Evolutionary conservation across 2,113 vertebrate species (phyloP).

Genomic region (Thomomys bottae): DNA sequence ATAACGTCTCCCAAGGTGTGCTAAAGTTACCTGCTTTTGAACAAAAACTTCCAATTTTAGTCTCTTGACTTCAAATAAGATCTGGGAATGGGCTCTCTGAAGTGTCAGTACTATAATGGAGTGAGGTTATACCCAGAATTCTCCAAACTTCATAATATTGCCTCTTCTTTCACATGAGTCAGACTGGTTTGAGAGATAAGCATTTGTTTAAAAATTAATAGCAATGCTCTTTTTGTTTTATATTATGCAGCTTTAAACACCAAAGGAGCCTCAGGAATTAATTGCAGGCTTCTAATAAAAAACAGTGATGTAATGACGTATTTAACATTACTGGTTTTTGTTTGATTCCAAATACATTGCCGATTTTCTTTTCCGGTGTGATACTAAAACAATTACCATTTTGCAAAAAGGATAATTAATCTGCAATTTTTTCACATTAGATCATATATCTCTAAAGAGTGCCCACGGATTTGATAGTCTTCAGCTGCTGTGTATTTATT

Average conservation of each 20-base stretch:
- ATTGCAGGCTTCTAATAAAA: constrained; percentile 91
- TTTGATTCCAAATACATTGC: constrained; percentile 93
- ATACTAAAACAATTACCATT: constrained; percentile 95
- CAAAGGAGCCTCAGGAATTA: constrained; percentile 85
- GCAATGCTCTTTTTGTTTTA: constrained; percentile 83
- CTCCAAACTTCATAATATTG: constrained; percentile 36
- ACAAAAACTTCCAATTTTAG: constrained; percentile 39
- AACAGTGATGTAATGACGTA: constrained; percentile 88
- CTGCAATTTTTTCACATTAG: constrained; percentile 94
- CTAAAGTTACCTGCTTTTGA: not conserved
- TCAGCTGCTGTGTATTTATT: constrained; percentile 90
- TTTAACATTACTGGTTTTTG: constrained; percentile 87
- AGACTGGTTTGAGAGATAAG: constrained; percentile 71
- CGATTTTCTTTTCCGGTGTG: constrained; percentile 87
- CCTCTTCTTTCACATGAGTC: constrained; percentile 34
- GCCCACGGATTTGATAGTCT: constrained; percentile 87
- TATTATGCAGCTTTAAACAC: constrained; percentile 80
- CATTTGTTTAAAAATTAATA: constrained; percentile 78
- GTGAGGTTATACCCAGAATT: not conserved
- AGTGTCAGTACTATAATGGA: constrained; percentile 2
- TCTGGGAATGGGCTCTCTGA: not conserved
- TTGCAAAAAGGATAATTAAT: constrained; percentile 95
- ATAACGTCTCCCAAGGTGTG: constrained; percentile 6
- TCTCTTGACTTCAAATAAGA: not conserved
- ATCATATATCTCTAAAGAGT: constrained; percentile 90